A percentile compares a stretch with the other conserved stretches of the same genome.
These are phyloP conservation scores for Apotomis capreana DNA, from an alignment of 2,888 invertebrate species.

Conservation along the genomic window DNA sequence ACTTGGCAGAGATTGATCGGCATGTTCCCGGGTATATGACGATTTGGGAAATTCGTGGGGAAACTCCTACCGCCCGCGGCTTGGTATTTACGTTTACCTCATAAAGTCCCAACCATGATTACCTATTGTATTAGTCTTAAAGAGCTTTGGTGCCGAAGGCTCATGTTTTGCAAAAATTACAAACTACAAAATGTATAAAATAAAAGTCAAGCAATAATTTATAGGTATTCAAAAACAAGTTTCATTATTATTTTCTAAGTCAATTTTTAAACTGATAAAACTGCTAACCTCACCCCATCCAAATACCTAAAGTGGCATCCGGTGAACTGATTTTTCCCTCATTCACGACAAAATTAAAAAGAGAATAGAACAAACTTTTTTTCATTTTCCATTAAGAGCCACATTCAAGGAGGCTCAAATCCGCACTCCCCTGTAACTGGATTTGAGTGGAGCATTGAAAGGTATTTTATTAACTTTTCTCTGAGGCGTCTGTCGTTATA, in stretches of 20 bases:
- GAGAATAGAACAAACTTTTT: slow-evolving; percentile 29
- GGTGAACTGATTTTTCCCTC: not conserved
- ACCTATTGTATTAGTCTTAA: no score
- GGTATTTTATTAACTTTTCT: slow-evolving; percentile 22
- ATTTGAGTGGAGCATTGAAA: slow-evolving; percentile 22
- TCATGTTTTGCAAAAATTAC: no score
- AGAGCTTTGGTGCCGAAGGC: no score
- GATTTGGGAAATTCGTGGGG: not conserved
- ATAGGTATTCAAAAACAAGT: no score
- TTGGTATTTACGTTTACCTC: not conserved
- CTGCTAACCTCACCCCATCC: not conserved
- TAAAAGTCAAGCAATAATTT: no score
- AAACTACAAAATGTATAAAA: no score
- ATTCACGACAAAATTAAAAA: slow-evolving; percentile 21
- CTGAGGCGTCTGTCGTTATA: slow-evolving; percentile 1
- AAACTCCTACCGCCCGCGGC: no score
- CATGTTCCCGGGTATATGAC: slow-evolving; percentile 17
- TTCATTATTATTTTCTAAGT: no score
- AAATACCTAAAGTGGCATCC: not conserved
- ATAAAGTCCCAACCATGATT: no score
- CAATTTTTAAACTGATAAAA: not conserved
- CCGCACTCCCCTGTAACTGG: slow-evolving; percentile 22
- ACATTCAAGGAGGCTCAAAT: slow-evolving; percentile 21
- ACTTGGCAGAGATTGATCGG: slow-evolving; percentile 35
- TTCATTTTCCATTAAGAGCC: slow-evolving; percentile 37